These are phyloP conservation scores for Acanthopagrus latus DNA, from an alignment of 2,797 vertebrate genomes.

Conservation along the genomic window DNA sequence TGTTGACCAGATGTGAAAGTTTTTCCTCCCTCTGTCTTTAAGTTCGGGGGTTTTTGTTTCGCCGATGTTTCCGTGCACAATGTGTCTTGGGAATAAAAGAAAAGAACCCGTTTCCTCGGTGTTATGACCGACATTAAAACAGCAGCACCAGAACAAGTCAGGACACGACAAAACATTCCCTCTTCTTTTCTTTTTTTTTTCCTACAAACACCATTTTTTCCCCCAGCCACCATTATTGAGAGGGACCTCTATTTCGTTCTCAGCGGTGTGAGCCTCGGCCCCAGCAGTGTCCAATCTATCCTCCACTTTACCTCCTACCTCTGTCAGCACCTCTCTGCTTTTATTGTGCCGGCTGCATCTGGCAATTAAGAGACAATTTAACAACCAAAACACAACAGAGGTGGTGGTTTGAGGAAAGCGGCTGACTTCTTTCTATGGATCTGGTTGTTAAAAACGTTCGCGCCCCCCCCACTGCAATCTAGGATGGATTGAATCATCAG, in stretches of 20 bases:
- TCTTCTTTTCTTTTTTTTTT: neutral
- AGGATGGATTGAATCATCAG: neutral
- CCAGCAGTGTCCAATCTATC: conserved; percentile 63
- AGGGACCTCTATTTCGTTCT: conserved; percentile 55
- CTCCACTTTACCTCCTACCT: conserved; percentile 60
- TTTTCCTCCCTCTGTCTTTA: too few relatives aligned
- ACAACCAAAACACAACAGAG: conserved; percentile 9
- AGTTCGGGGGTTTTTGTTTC: neutral
- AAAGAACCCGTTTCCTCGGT: neutral
- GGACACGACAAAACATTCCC: too few relatives aligned
- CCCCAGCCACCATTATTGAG: conserved; percentile 1
- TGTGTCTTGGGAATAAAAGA: neutral
- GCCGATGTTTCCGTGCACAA: neutral
- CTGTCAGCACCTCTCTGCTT: conserved; percentile 32
- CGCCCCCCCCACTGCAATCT: neutral
- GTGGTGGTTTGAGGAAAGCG: neutral
- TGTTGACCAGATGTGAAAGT: too few relatives aligned
- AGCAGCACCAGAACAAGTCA: conserved; percentile 7
- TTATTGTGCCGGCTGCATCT: conserved; percentile 1
- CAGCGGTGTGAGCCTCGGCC: conserved; percentile 20
- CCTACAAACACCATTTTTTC: conserved; percentile 1
- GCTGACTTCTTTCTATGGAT: neutral
- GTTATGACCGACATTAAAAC: conserved; percentile 6
- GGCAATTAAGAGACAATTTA: conserved; percentile 42
- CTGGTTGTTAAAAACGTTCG: neutral